phyloP scores from a whole-genome alignment of 1,140 invertebrate genomes.

The Saccostrea glomerata region DNA sequence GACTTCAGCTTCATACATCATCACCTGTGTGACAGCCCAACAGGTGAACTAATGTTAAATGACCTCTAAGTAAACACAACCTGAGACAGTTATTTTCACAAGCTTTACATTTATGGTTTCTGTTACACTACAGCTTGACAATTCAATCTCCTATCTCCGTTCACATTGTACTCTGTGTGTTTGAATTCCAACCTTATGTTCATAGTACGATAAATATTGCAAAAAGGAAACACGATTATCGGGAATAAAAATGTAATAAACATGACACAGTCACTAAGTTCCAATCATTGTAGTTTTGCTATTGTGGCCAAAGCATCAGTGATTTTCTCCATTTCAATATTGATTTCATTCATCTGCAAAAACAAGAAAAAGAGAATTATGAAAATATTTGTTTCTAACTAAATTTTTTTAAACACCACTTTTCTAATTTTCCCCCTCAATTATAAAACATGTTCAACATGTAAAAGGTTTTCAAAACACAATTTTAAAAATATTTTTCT shows the following conservation, averaged over 20 bases:
- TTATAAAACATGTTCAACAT: no score
- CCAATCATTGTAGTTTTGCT: slow-evolving; percentile 57
- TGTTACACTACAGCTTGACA: not conserved
- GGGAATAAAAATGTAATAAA: slow-evolving; percentile 10
- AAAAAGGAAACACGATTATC: not conserved
- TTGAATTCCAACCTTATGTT: not conserved
- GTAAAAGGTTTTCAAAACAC: not conserved
- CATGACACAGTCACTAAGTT: not conserved
- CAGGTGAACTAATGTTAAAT: slow-evolving; percentile 20
- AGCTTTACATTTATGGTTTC: slow-evolving; percentile 7
- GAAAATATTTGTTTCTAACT: not conserved
- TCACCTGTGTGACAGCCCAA: slow-evolving; percentile 4
- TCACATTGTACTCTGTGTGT: not conserved
- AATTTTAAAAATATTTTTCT: not conserved
- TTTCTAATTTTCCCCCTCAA: no score
- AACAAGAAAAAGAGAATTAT: slow-evolving; percentile 46
- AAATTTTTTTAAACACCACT: not conserved
- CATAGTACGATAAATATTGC: not conserved
- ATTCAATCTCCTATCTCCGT: not conserved
- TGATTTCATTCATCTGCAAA: slow-evolving; percentile 80
- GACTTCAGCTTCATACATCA: slow-evolving; percentile 4
- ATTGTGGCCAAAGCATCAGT: slow-evolving; percentile 82
- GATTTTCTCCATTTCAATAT: slow-evolving; percentile 87
- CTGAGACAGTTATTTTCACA: slow-evolving; percentile 24
- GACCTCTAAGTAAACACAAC: not conserved